Evolutionary conservation across 2,797 vertebrate genomes (phyloP).

Genomic region (Rallus crepitans): DNA sequence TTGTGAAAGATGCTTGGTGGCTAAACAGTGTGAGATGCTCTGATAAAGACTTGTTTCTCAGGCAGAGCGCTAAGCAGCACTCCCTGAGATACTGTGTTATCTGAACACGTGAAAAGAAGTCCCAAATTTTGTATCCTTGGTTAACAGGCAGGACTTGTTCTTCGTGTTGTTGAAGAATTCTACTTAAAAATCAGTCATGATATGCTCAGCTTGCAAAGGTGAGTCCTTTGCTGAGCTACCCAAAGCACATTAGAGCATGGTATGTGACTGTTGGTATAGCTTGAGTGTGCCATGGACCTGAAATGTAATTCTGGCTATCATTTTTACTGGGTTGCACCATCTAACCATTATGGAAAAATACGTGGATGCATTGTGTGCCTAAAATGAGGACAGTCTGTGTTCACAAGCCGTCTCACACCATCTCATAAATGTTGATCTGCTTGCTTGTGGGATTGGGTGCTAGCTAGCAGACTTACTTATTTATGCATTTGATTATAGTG

Average conservation of each 20-base stretch:
- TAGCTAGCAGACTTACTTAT: neutral
- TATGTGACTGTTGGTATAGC: neutral
- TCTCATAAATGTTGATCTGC: neutral
- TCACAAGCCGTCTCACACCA: neutral
- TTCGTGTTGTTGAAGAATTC: neutral
- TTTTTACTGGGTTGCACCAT: neutral
- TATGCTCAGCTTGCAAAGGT: neutral
- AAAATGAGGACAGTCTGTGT: neutral
- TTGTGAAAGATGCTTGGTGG: neutral
- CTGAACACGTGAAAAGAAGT: neutral
- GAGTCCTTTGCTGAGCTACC: neutral
- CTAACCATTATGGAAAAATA: neutral
- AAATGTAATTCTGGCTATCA: neutral
- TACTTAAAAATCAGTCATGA: neutral
- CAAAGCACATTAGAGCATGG: neutral
- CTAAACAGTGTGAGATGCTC: conserved; percentile 2
- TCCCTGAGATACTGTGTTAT: accelerated
- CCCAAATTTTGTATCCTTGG: neutral
- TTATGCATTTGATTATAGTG: neutral
- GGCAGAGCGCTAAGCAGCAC: neutral
- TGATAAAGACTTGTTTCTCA: neutral
- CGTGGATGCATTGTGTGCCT: accelerated
- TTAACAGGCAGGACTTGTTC: neutral
- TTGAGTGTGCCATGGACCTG: neutral
- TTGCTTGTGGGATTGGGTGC: neutral